Evolutionary conservation across 2,797 vertebrate genomes (phyloP).

Genomic region (Setipinna tenuifilis): DNA sequence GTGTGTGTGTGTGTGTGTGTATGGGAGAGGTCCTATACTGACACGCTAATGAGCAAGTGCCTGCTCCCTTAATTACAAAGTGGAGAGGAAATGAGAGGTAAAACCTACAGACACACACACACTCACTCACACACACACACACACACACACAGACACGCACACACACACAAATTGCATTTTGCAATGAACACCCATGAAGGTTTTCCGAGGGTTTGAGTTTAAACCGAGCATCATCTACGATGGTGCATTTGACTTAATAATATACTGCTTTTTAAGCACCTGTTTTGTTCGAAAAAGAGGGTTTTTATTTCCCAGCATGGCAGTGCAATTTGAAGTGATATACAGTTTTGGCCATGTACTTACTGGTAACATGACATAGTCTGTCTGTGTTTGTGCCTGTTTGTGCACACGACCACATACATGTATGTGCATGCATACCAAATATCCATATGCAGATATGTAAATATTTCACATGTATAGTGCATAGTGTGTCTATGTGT

Average conservation of each 20-base stretch:
- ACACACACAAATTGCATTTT: neutral
- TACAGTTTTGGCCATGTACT: neutral
- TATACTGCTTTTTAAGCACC: neutral
- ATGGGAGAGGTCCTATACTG: conserved; percentile 8
- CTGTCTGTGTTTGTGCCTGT: neutral
- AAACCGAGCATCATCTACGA: neutral
- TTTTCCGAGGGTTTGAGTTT: neutral
- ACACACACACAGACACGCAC: neutral
- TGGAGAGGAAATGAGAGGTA: conserved; percentile 18
- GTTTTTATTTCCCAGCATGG: neutral
- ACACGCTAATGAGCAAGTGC: conserved; percentile 21
- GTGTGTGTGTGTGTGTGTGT: neutral
- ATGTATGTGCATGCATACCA: neutral
- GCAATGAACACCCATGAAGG: neutral
- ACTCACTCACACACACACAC: neutral
- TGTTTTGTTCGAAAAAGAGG: neutral
- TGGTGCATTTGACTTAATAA: neutral
- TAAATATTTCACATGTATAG: neutral
- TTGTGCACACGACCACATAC: neutral
- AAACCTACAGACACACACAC: conserved; percentile 1
- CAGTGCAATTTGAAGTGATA: neutral
- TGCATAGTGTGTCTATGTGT: neutral
- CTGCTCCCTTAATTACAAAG: conserved; percentile 17
- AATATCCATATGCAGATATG: neutral
- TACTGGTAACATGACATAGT: neutral